Percentiles rank a stretch among this genome's conserved stretches.
These are phyloP conservation scores for Aethina tumida DNA, from an alignment of 1,140 invertebrate genomes.

Conservation along the genomic window DNA sequence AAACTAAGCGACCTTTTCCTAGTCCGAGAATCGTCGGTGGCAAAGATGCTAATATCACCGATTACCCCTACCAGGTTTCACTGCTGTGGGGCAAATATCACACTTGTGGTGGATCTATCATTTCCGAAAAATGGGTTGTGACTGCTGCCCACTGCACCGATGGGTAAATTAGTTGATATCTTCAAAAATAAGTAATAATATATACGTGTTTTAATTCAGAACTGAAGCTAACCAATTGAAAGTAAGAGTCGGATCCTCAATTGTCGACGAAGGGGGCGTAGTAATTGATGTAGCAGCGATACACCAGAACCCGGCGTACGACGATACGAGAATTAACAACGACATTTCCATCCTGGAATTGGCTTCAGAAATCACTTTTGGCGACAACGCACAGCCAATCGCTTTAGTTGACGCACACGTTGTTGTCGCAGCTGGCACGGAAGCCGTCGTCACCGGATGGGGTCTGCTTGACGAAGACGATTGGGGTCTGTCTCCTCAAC, in stretches of 20 bases:
- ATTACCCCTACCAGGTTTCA: slow-evolving; percentile 50
- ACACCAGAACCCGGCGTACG: no score
- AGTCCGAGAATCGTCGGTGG: slow-evolving; percentile 42
- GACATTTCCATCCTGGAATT: no score
- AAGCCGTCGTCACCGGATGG: slow-evolving; percentile 31
- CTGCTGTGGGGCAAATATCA: slow-evolving; percentile 41
- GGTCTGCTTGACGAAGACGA: slow-evolving; percentile 20
- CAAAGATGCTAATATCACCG: slow-evolving; percentile 25
- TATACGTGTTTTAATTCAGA: neutral
- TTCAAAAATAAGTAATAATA: no score
- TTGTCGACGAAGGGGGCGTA: no score
- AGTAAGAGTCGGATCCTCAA: no score
- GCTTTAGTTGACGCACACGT: slow-evolving; percentile 1
- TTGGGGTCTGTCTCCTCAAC: slow-evolving; percentile 26
- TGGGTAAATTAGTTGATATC: no score
- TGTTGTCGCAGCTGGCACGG: slow-evolving; percentile 9
- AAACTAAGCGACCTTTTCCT: no score
- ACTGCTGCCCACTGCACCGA: slow-evolving; percentile 59
- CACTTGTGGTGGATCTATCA: slow-evolving; percentile 52
- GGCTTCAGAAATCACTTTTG: slow-evolving; percentile 8
- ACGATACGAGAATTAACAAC: no score
- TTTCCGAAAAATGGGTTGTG: slow-evolving; percentile 44
- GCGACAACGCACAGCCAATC: slow-evolving; percentile 2
- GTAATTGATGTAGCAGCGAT: no score
- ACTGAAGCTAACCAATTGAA: no score